Conservation (phyloP, 2,113 vertebrate genomes). For the Pseudorasbora parva region DNA sequence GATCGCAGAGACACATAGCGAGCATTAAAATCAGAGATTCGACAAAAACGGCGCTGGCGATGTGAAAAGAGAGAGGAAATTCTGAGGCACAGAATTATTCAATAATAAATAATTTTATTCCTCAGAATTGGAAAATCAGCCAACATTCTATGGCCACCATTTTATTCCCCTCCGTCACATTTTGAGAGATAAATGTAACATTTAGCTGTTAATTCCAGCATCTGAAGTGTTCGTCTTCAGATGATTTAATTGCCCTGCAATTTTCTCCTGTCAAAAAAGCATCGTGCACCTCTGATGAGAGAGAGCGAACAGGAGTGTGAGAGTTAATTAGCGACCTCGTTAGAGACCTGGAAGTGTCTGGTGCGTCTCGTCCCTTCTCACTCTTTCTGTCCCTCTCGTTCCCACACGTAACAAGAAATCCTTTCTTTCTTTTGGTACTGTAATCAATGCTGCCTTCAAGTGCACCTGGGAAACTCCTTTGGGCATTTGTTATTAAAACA, state of each 20-base stretch:
- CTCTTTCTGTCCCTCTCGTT: slow-evolving; percentile 31
- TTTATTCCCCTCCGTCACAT: slow-evolving; percentile 62
- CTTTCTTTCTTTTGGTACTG: background rate
- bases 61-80: background rate
- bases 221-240: slow-evolving; percentile 78
- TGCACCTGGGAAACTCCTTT: slow-evolving; percentile 10
- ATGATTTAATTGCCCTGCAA: slow-evolving; percentile 83
- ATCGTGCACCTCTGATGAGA: slow-evolving; percentile 77
- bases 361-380: slow-evolving; percentile 55
- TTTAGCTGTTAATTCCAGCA: slow-evolving; percentile 79
- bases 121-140: slow-evolving; percentile 5
- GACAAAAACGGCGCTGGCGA: background rate
- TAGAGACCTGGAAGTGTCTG: slow-evolving; percentile 80
- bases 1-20: background rate
- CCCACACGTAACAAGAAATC: background rate
- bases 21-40: background rate
- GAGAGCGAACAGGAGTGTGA: slow-evolving; percentile 70
- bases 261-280: slow-evolving; percentile 83
- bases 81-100: background rate
- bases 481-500: slow-evolving; percentile 3
- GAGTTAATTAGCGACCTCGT: slow-evolving; percentile 84
- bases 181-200: slow-evolving; percentile 73
- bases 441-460: background rate
- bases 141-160: background rate
- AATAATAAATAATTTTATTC: slow-evolving; percentile 20